Evolutionary conservation across 2,888 invertebrate genomes (phyloP).

Genomic region (Tuta absoluta): DNA sequence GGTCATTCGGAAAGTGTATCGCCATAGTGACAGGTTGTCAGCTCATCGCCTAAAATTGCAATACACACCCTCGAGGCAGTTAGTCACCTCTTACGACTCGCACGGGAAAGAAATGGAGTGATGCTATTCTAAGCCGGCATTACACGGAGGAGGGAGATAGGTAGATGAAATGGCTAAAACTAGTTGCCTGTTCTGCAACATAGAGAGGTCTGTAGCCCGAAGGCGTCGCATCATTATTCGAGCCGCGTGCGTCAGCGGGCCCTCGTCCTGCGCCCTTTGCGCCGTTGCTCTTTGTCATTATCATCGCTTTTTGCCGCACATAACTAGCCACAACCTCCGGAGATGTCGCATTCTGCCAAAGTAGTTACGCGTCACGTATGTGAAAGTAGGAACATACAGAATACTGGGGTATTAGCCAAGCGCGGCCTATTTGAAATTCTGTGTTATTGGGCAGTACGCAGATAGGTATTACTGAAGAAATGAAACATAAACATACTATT

Average conservation of each 20-base stretch:
- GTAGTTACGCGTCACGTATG: conserved; percentile 30
- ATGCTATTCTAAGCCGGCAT: too few species aligned
- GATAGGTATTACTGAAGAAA: too few species aligned
- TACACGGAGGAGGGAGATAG: too few species aligned
- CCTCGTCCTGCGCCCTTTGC: conserved; percentile 72
- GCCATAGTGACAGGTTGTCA: too few species aligned
- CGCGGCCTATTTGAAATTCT: too few species aligned
- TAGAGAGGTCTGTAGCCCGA: conserved; percentile 41
- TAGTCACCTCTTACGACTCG: too few species aligned
- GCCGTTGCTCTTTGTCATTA: conserved; percentile 74
- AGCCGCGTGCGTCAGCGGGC: conserved; percentile 58
- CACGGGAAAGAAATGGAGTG: too few species aligned
- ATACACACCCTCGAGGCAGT: too few species aligned
- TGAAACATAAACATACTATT: too few species aligned
- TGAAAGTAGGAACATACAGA: conserved; percentile 23
- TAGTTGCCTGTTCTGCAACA: conserved; percentile 43
- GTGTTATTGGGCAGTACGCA: conserved; percentile 12
- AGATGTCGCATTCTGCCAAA: conserved; percentile 52
- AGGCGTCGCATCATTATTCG: conserved; percentile 63
- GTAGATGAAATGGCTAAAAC: too few species aligned
- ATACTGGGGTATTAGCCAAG: conserved; percentile 23
- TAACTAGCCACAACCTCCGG: conserved; percentile 64
- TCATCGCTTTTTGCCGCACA: conserved; percentile 77
- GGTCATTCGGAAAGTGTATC: too few species aligned
- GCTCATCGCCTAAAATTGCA: too few species aligned